These are phyloP conservation scores for Takifugu bimaculatus DNA, from an alignment of 2,113 vertebrate genomes.

Conservation along the genomic window DNA sequence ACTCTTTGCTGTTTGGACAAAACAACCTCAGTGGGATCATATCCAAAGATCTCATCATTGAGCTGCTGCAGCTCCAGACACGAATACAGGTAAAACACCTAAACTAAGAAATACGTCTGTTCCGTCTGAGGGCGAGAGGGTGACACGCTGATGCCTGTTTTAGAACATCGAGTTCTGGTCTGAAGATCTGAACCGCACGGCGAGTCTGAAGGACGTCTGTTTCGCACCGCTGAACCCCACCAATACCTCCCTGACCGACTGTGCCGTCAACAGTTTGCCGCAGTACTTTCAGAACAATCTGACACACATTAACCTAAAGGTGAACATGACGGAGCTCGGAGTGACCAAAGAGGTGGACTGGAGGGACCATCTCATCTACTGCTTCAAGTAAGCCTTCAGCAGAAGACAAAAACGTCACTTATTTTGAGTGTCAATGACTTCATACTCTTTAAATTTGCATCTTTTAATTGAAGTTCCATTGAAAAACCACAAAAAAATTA, in stretches of 20 bases:
- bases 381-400: conserved; percentile 78
- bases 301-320: conserved; percentile 66
- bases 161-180: conserved; percentile 75
- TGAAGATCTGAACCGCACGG: conserved; percentile 46
- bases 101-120: too few species aligned
- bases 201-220: conserved; percentile 82
- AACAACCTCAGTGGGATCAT: conserved; percentile 85
- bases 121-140: neutral
- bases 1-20: conserved; percentile 81
- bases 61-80: conserved; percentile 82
- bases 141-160: neutral
- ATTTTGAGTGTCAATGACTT: too few species aligned
- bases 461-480: too few species aligned
- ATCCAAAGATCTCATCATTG: conserved; percentile 72
- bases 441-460: too few species aligned
- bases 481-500: too few species aligned
- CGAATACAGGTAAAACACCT: conserved; percentile 59
- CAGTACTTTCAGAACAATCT: conserved; percentile 94
- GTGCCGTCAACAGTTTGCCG: conserved; percentile 83
- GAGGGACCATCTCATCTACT: conserved; percentile 92
- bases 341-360: conserved; percentile 79
- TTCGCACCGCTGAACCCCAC: conserved; percentile 83
- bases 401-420: too few species aligned
- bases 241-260: conserved; percentile 73
- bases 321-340: conserved; percentile 72